These are phyloP conservation scores for Saccopteryx bilineata DNA, from an alignment of 2,113 vertebrate genomes.

Conservation along the genomic window DNA sequence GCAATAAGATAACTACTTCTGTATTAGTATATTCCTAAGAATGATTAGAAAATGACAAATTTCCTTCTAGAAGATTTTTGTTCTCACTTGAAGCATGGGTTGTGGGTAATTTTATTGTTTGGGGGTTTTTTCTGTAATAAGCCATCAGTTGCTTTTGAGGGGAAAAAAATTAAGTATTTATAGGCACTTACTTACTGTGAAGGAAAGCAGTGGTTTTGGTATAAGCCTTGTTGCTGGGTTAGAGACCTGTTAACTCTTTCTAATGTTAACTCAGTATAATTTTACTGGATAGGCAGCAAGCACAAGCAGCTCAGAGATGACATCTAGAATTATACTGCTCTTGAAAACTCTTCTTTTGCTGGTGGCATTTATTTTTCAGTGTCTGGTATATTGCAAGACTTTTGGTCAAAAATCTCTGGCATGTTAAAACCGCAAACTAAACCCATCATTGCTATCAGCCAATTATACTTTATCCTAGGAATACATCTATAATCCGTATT, in stretches of 20 bases:
- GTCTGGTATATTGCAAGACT: background rate
- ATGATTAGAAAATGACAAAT: background rate
- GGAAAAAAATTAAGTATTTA: background rate
- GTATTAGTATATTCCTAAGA: conserved; percentile 33
- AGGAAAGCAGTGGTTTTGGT: conserved; percentile 19
- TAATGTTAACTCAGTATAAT: background rate
- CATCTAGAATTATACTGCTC: background rate
- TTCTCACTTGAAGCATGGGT: background rate
- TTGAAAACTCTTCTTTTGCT: background rate
- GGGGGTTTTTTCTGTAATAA: background rate
- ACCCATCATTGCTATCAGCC: background rate
- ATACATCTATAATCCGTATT: conserved; percentile 30
- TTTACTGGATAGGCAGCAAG: conserved; percentile 9
- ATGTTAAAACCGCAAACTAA: conserved; percentile 46
- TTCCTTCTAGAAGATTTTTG: background rate
- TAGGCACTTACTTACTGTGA: background rate
- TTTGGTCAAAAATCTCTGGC: background rate
- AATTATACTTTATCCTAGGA: background rate
- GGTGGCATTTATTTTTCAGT: background rate
- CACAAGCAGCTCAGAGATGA: background rate
- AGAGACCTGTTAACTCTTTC: background rate
- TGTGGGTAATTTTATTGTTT: conserved; percentile 2
- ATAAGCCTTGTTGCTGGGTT: background rate
- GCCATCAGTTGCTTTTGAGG: background rate
- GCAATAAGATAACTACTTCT: background rate